A percentile compares a stretch with the other conserved stretches of the same genome.
Conservation (phyloP, 2,113 vertebrate genomes). For the Mobula birostris region DNA sequence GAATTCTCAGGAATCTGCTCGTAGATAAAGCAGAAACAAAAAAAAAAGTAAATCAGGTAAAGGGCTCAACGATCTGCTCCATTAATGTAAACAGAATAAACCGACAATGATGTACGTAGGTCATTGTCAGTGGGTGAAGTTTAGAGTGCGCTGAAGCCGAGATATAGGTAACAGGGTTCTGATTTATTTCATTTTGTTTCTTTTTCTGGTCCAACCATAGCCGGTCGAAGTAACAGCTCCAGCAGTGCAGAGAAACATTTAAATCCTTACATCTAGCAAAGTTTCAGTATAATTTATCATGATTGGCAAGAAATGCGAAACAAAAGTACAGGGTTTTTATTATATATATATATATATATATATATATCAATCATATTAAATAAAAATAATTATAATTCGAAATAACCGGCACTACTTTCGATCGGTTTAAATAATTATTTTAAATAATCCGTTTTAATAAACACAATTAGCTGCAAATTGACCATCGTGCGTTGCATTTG, state of each 20-base stretch:
- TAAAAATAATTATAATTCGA: neutral
- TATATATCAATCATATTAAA: neutral
- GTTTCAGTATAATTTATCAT: neutral
- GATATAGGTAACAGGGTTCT: neutral
- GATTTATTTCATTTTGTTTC: neutral
- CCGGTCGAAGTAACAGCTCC: neutral
- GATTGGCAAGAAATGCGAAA: neutral
- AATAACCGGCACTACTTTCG: neutral
- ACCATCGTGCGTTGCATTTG: neutral
- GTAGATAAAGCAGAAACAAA: constrained; percentile 28
- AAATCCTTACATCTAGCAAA: neutral
- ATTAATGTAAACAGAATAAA: constrained; percentile 22
- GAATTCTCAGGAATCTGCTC: constrained; percentile 42
- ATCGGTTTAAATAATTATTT: neutral
- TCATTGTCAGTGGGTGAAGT: no score
- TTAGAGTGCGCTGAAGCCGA: neutral
- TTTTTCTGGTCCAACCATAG: neutral
- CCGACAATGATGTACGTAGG: neutral
- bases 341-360: neutral
- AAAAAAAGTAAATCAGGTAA: neutral
- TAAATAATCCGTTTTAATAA: neutral
- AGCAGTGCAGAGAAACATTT: neutral
- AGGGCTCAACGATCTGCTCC: neutral
- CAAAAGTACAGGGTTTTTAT: neutral
- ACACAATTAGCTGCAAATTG: neutral